Conservation (phyloP, 1,140 invertebrate species). For the Neocloeon triangulifer region DNA sequence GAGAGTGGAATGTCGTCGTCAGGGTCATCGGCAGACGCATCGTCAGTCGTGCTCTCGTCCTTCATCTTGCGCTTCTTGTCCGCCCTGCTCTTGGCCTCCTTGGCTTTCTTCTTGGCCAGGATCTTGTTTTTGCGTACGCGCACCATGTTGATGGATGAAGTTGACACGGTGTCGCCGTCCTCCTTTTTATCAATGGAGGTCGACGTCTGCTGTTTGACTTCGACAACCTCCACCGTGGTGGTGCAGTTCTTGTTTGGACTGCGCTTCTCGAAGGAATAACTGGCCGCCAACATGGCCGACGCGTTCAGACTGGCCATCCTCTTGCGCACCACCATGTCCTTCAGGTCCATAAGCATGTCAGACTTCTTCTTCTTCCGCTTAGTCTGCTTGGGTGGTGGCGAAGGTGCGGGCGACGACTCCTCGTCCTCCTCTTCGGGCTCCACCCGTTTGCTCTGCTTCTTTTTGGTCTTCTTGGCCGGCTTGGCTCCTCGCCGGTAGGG, state of each 20-base stretch:
- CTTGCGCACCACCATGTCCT: conserved; percentile 70
- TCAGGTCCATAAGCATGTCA: conserved; percentile 58
- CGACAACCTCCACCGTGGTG: no score
- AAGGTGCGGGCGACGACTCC: not conserved
- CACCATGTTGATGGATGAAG: conserved; percentile 23
- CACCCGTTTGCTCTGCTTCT: conserved; percentile 10
- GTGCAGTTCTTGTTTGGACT: conserved; percentile 14
- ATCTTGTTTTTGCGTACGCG: no score
- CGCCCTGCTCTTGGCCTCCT: conserved; percentile 5
- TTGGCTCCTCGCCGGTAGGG: conserved; percentile 8
- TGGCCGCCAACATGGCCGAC: conserved; percentile 73
- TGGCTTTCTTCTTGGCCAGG: conserved; percentile 13
- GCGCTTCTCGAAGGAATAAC: conserved; percentile 54
- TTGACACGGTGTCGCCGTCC: conserved; percentile 17
- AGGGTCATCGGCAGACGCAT: not conserved
- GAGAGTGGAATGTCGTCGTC: conserved; percentile 11
- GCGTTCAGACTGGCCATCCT: conserved; percentile 85
- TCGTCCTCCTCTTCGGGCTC: conserved; percentile 9
- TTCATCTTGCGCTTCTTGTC: conserved; percentile 6
- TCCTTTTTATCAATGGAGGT: conserved; percentile 1
- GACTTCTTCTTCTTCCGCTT: conserved; percentile 27
- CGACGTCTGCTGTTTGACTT: not conserved
- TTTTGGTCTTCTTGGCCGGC: conserved; percentile 10
- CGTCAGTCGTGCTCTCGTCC: conserved; percentile 5
- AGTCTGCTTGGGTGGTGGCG: conserved; percentile 4